phyloP scores from a whole-genome alignment of 1,140 invertebrate species.

The Pachypsylla venusta region DNA sequence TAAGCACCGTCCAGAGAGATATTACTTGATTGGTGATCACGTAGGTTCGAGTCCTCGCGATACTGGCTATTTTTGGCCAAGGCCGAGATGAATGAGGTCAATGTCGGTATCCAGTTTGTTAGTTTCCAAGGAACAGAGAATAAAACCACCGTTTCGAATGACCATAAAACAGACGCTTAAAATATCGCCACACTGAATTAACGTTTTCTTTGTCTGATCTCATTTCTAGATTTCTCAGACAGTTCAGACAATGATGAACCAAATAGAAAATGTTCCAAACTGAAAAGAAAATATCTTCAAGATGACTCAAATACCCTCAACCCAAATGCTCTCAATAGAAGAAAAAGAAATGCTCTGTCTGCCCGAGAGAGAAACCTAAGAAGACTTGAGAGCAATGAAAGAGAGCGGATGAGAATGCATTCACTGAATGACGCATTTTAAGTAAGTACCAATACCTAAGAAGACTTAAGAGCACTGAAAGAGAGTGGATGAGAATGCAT shows the following conservation, averaged over 20 bases:
- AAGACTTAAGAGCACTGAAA: slow-evolving; percentile 69
- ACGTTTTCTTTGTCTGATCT: too few relatives aligned
- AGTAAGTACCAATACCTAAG: slow-evolving; percentile 50
- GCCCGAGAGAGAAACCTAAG: slow-evolving; percentile 65
- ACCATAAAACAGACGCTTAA: too few relatives aligned
- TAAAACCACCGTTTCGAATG: too few relatives aligned
- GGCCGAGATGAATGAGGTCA: too few relatives aligned
- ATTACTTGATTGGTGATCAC: too few relatives aligned
- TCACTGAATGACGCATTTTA: slow-evolving; percentile 76
- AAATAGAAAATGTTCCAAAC: slow-evolving; percentile 1
- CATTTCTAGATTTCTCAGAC: neutral
- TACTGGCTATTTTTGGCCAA: too few relatives aligned
- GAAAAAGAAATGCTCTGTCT: slow-evolving; percentile 51
- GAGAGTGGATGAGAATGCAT: slow-evolving; percentile 78
- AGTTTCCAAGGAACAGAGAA: too few relatives aligned
- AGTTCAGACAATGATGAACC: slow-evolving; percentile 1
- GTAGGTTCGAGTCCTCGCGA: too few relatives aligned
- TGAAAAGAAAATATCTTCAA: neutral
- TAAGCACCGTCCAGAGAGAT: too few relatives aligned
- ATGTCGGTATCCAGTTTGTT: too few relatives aligned
- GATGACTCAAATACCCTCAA: neutral
- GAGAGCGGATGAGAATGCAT: slow-evolving; percentile 78
- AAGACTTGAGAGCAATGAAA: slow-evolving; percentile 69
- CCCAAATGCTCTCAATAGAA: slow-evolving; percentile 18
- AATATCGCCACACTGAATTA: too few relatives aligned